Conservation (phyloP, 2,888 invertebrate genomes). For the Torymus auratus region DNA sequence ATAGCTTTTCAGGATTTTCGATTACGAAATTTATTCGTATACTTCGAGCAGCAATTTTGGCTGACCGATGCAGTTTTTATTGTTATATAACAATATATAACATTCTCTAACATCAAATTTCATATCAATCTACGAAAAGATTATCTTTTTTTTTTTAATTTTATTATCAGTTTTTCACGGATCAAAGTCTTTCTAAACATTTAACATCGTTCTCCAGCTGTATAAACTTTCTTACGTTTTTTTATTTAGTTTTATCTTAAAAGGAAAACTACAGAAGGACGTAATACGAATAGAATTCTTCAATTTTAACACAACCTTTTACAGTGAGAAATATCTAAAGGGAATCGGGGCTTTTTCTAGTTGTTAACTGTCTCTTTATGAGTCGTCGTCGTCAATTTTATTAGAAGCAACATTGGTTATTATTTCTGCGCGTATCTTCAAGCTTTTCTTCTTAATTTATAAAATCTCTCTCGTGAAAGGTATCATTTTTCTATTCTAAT, state of each 20-base stretch:
- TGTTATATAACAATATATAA: conserved; percentile 15
- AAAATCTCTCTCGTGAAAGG: no score
- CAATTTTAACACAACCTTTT: conserved; percentile 9
- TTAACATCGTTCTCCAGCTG: conserved; percentile 13
- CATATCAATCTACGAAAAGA: conserved; percentile 21
- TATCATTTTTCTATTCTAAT: no score
- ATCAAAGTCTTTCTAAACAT: conserved; percentile 24
- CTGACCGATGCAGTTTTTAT: background rate
- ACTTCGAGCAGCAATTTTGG: background rate
- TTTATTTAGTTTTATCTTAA: background rate
- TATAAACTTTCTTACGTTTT: conserved; percentile 12
- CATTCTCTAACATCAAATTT: conserved; percentile 28
- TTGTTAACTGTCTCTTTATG: no score
- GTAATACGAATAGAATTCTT: conserved; percentile 5
- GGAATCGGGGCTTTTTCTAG: background rate
- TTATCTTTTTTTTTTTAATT: conserved; percentile 2
- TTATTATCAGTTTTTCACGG: background rate
- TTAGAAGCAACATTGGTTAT: conserved; percentile 1
- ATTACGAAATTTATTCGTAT: background rate
- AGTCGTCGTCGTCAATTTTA: background rate
- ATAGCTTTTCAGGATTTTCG: background rate
- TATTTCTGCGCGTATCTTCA: background rate
- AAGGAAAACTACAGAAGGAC: background rate
- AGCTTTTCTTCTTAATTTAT: background rate
- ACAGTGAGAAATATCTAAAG: conserved; percentile 14